Evolutionary conservation across 2,113 vertebrate species (phyloP).

Genomic region (Sapayoa aenigma): DNA sequence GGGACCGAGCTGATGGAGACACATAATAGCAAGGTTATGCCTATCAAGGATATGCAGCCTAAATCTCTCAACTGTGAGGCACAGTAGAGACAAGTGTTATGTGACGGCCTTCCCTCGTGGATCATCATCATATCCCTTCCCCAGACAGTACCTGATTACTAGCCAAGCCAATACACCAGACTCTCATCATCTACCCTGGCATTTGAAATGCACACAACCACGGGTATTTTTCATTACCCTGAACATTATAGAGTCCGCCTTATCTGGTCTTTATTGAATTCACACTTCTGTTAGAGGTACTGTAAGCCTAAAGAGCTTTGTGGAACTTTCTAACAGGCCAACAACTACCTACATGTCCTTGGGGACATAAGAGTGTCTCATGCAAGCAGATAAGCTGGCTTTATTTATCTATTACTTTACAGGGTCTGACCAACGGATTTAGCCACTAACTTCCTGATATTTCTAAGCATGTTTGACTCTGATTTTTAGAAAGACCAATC

Average conservation of each 20-base stretch:
- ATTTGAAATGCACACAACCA: not conserved
- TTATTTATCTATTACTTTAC: not conserved
- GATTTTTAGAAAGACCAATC: not conserved
- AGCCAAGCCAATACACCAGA: not conserved
- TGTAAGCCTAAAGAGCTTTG: not conserved
- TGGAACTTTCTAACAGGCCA: not conserved
- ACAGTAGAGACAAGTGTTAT: not conserved
- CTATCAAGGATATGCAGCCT: not conserved
- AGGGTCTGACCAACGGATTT: not conserved
- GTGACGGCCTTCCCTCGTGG: not conserved
- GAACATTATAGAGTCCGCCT: not conserved
- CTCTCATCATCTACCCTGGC: not conserved
- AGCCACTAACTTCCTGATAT: not conserved
- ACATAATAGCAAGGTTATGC: not conserved
- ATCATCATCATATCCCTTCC: not conserved
- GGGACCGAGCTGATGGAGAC: not conserved
- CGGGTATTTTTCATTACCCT: not conserved
- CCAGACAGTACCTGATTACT: not conserved
- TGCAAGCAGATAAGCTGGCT: not conserved
- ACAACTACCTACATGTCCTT: not conserved
- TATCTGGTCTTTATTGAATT: not conserved
- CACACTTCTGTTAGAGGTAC: not conserved
- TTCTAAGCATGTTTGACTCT: not conserved
- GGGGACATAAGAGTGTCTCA: not conserved
- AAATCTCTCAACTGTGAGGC: not conserved